Evolutionary conservation across 1,140 invertebrate species (phyloP).

Genomic region (Ladona fulva): DNA sequence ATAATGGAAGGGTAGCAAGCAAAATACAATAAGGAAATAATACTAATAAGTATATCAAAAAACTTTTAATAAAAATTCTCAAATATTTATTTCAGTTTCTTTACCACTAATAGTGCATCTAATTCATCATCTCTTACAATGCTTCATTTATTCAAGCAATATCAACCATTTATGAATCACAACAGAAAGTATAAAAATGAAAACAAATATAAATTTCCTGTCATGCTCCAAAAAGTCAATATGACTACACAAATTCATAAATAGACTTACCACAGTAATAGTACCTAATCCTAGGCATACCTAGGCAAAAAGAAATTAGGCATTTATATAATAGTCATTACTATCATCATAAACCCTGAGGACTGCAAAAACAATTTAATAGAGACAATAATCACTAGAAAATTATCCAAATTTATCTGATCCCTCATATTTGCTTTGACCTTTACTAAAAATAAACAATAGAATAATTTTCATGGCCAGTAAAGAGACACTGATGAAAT

Average conservation of each 20-base stretch:
- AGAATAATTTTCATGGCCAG: no score
- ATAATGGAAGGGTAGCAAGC: not conserved
- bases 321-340: constrained; percentile 22
- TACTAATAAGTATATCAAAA: no score
- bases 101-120: not conserved
- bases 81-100: no score
- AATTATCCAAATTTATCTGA: no score
- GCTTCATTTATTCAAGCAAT: not conserved
- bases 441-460: no score
- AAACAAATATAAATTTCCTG: constrained; percentile 25
- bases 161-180: constrained; percentile 11
- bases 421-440: no score
- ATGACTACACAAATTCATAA: constrained; percentile 11
- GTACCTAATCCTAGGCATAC: constrained; percentile 55
- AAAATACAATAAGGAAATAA: constrained; percentile 14
- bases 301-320: constrained; percentile 36
- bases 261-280: constrained; percentile 53
- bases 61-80: no score
- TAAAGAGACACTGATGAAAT: no score
- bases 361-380: not conserved
- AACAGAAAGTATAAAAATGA: constrained; percentile 25
- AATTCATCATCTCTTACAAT: not conserved
- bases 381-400: not conserved
- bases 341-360: not conserved
- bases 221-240: constrained; percentile 1